These are phyloP conservation scores for Solen grandis DNA, from an alignment of 1,140 invertebrate species.

Conservation along the genomic window DNA sequence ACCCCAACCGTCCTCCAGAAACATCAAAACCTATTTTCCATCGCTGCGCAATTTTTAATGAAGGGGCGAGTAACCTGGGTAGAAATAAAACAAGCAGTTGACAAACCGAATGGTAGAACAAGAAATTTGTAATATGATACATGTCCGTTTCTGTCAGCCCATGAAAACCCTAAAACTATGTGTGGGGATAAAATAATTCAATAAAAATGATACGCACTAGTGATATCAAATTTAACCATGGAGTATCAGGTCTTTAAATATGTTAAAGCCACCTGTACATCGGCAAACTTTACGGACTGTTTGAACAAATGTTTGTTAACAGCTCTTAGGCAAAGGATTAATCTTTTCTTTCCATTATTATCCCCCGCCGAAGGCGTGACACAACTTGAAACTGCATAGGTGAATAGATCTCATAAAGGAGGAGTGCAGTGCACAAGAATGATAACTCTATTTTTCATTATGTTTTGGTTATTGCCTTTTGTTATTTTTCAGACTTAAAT, in stretches of 20 bases:
- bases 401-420: no score
- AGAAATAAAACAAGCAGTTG: slow-evolving; percentile 40
- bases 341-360: background rate
- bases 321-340: background rate
- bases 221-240: slow-evolving; percentile 38
- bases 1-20: slow-evolving; percentile 34
- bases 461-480: no score
- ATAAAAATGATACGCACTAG: slow-evolving; percentile 40
- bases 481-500: no score
- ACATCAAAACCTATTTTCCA: slow-evolving; percentile 12
- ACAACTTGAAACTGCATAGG: no score
- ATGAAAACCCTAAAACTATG: slow-evolving; percentile 46
- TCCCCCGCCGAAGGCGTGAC: no score
- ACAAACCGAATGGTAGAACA: slow-evolving; percentile 54
- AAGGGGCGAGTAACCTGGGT: slow-evolving; percentile 35
- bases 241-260: background rate
- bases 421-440: no score
- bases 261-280: slow-evolving; percentile 3
- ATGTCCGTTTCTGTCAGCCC: background rate
- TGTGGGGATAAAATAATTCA: slow-evolving; percentile 32
- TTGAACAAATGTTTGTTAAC: slow-evolving; percentile 31
- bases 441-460: no score
- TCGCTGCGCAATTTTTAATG: slow-evolving; percentile 35
- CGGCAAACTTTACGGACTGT: slow-evolving; percentile 24
- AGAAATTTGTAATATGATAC: slow-evolving; percentile 34